Base-by-base conservation (phyloP, 2,113 vertebrate species). In the Myodes glareolus region DNA sequence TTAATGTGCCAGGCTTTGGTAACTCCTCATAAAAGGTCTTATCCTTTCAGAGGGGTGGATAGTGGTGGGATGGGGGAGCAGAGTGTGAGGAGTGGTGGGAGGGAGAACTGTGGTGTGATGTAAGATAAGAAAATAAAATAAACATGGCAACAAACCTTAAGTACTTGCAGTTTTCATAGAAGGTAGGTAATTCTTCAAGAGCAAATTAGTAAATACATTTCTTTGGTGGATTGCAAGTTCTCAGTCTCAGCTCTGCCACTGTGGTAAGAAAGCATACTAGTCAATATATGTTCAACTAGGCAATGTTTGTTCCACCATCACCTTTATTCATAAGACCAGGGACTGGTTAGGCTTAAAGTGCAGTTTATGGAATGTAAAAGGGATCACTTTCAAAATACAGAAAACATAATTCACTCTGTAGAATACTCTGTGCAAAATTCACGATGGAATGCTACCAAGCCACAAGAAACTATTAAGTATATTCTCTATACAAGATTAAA, bases 311-410 rank as follows among this genome's bases (percentile, higher is more conserved):
- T 19, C 17, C 63, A 29, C 21, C 33, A 45, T 72, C 7, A 86
- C 63, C 82, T 76, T 91, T 72, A 75, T 70, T 93, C 17, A 90
- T 31, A 72, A 91, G 97, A 88, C 39, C 0, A 25, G 7, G 11
- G n/a, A n/a, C 0, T 86, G 5, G n/a, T 16, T 6, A 68, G 50
- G 16, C 21, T 93, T 89, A 29, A 21, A 17, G 4, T 68, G 0
- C 13, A 92, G 45, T 82, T 91, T 88, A 10, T 25, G 13, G 68
- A 82, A 7, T 55, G 73, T 47, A 88, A 68, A 8, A 92, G 65
- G 19, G n/a, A 50, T 76, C 65, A 80, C 52, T 73, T 91, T 96
- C 29, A 94, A 94, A 95, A 75, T 87, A 75, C 17, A 77, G 10
- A 91, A 91, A 85, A 81, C 45, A 42, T 4, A 93, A 50, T 88